Evolutionary conservation across 2,797 vertebrate species (phyloP), one percentile per base, ranked within the genome.

Genomic region (Hephaestus fuliginosus): DNA sequence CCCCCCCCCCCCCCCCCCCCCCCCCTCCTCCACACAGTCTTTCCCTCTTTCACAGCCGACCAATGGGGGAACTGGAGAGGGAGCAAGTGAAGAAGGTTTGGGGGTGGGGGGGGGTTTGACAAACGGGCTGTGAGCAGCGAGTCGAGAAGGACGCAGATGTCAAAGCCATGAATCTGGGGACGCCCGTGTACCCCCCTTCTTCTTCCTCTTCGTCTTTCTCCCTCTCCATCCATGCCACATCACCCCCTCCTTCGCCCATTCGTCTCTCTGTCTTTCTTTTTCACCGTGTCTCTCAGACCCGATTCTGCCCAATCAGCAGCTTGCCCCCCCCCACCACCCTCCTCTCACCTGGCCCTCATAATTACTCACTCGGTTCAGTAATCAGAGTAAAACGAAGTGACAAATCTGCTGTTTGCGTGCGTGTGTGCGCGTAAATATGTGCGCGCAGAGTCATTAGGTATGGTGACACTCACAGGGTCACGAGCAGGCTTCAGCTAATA

Each of bases 71-170:
- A 33, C 30, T 33, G 30, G 30, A 91, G 89, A 81, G 81, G 63
- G 81, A 86, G 83, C 62, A 82, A 76, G 75, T 67, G 82, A 65
- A 91, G 25, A 79, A 83, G 71, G 46, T 66, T 33, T 33, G 30
- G 64, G 76, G 0, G 56, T 62, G 49, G n/a, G 51, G 33, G 81
- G 90, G 78, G 52, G 52, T 56, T 71, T 92, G 94, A 98, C 94
- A 96, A 96, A 98, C 96, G 95, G 95, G 94, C 95, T 89, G 85
- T 91, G 96, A 93, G 96, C 97, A 96, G 91, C 90, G 94, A 97
- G 87, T 97, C 95, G 97, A 97, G 98, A 99, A 98, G 98, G 98
- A 98, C 98, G 94, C 97, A 98, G 97, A 97, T 99, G 98, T 97
- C 97, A 97, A 95, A 97, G 93, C 93, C 74, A 95, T 96, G 97